phyloP scores from a whole-genome alignment of 1,140 invertebrate genomes.

The Latrodectus geometricus region DNA sequence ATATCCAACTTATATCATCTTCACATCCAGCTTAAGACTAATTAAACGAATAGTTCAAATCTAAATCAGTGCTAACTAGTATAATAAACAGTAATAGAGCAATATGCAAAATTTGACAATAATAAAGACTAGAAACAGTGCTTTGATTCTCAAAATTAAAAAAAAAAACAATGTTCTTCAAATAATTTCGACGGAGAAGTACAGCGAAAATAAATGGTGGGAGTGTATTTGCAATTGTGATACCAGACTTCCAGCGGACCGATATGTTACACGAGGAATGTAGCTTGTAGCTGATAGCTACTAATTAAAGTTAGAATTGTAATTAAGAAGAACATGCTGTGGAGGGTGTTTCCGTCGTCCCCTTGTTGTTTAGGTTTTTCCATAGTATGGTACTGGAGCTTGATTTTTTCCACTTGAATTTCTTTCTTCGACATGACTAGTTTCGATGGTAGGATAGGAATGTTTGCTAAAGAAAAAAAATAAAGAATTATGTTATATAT shows the following conservation, averaged over 20 bases:
- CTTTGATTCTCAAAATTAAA: not conserved
- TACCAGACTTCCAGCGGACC: not conserved
- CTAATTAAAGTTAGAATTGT: not conserved
- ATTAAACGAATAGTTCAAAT: too few species aligned
- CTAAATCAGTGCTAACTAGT: not conserved
- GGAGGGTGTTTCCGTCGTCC: not conserved
- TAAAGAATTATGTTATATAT: too few species aligned
- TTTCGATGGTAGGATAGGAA: constrained; percentile 37
- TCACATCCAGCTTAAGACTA: too few species aligned
- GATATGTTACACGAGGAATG: constrained; percentile 9
- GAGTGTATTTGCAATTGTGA: not conserved
- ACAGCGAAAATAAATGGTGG: not conserved
- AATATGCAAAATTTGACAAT: not conserved
- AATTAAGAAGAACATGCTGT: not conserved
- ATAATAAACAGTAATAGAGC: not conserved
- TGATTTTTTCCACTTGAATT: constrained; percentile 46
- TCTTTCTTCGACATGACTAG: constrained; percentile 49
- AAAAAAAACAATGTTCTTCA: not conserved
- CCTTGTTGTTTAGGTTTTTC: constrained; percentile 39
- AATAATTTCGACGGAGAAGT: not conserved
- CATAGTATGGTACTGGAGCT: constrained; percentile 57
- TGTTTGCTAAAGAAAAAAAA: constrained; percentile 29
- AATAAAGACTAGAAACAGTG: not conserved
- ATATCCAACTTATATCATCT: too few species aligned
- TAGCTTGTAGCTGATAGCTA: not conserved